phyloP scores from a whole-genome alignment of 2,888 invertebrate species.

The Venusia cambrica region DNA sequence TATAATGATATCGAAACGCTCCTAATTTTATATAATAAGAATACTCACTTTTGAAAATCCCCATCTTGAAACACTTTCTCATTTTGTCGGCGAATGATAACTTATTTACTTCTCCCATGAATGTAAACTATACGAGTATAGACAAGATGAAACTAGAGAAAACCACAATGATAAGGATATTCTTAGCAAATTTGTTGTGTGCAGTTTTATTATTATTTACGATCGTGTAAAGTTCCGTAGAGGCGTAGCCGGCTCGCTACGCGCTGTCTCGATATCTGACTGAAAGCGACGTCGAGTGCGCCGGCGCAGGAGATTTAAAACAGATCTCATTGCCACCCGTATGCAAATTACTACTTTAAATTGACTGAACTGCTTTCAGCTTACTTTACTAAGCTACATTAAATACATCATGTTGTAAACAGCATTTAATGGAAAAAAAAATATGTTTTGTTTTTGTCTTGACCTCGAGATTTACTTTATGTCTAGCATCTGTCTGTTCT shows the following conservation, averaged over 20 bases:
- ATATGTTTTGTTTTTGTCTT: no score
- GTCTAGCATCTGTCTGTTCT: no score
- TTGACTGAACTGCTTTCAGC: conserved; percentile 25
- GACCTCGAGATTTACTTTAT: no score
- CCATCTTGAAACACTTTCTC: conserved; percentile 77
- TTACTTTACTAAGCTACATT: not conserved
- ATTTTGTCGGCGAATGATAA: conserved; percentile 58
- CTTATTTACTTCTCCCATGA: conserved; percentile 60
- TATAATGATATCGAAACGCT: no score
- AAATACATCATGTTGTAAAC: no score
- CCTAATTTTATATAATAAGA: conserved; percentile 5
- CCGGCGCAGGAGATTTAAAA: conserved; percentile 37
- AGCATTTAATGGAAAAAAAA: no score
- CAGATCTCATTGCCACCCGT: conserved; percentile 63
- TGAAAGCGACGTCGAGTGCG: conserved; percentile 43
- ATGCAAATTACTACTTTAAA: conserved; percentile 43
- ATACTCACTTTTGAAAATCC: conserved; percentile 73
- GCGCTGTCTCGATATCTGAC: conserved; percentile 57
- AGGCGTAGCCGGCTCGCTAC: conserved; percentile 57
- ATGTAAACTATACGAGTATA: conserved; percentile 24
- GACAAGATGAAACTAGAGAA: conserved; percentile 2
- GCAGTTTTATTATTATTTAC: conserved; percentile 24
- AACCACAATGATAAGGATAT: not conserved
- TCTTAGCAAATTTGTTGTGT: not conserved
- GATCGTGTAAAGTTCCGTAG: conserved; percentile 35